phyloP scores from a whole-genome alignment of 2,113 vertebrate genomes.

The Equus quagga region DNA sequence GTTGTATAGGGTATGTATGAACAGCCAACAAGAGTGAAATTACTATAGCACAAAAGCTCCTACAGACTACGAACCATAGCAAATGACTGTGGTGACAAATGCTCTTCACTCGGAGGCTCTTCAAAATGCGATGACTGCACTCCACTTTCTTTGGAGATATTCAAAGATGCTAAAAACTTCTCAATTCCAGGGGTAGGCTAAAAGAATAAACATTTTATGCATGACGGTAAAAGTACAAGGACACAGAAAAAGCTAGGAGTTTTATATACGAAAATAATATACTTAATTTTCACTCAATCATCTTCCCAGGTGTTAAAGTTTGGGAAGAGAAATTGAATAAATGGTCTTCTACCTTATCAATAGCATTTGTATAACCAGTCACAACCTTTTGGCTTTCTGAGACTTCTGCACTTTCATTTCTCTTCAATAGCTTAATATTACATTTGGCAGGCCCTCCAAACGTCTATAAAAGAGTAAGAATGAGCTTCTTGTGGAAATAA shows the following conservation, averaged over 20 bases:
- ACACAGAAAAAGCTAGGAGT: conserved; percentile 24
- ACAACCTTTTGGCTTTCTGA: conserved; percentile 80
- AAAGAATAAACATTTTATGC: conserved; percentile 60
- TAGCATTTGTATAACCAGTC: conserved; percentile 69
- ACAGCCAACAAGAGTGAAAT: not conserved
- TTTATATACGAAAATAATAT: conserved; percentile 29
- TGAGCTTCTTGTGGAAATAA: conserved; percentile 53
- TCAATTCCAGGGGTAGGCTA: conserved; percentile 92
- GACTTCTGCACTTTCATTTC: conserved; percentile 84
- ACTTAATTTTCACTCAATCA: conserved; percentile 11
- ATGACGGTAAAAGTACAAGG: conserved; percentile 23
- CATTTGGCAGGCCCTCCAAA: conserved; percentile 82
- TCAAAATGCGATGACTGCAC: conserved; percentile 79
- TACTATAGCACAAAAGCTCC: not conserved
- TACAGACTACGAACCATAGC: conserved; percentile 92
- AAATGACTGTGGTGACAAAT: conserved; percentile 97
- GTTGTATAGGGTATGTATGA: not conserved
- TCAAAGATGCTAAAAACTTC: conserved; percentile 93
- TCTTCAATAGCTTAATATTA: conserved; percentile 88
- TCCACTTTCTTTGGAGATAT: conserved; percentile 90
- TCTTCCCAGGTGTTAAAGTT: not conserved
- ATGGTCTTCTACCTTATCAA: conserved; percentile 82
- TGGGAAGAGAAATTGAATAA: conserved; percentile 41
- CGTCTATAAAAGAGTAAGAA: conserved; percentile 83
- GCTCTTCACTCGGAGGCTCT: conserved; percentile 87